Base-by-base conservation (phyloP, 2,113 vertebrate genomes). In the Urocolius indicus region DNA sequence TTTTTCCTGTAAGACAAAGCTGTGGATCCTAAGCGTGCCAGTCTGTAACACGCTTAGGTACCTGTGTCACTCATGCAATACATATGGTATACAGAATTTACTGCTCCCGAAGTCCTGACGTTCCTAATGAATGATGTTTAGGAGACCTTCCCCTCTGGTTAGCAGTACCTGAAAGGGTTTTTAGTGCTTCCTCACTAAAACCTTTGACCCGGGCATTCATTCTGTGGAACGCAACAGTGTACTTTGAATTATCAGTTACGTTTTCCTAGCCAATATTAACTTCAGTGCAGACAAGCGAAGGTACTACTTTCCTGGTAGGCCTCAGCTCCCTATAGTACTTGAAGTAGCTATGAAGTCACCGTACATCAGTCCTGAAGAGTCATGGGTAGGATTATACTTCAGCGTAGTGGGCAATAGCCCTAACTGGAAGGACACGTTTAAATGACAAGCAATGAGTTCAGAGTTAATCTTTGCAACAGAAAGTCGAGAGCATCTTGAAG, bases 51-150 rank as follows among this genome's bases (percentile, higher is more conserved):
- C 48, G 38, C 36, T 51, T 55, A 51, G 11, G 30, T 71, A 21
- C 41, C 2, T 0, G 1, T 59, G n/a, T 36, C 59, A 46, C 46
- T n/a, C 1, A 0, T 18, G 49, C 18, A 24, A 23, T 48, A 48
- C 10, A 4, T 32, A 32, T 0, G 4, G 22, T 24, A 59, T 24
- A 19, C 16, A 36, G 22, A 58, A 59, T 83, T 89, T 59, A 63
- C 66, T 55, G 24, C 36, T 36, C 17, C 13, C 0, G 0, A 1
- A 23, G 19, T 26, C 49, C 24, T 71, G 30, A 24, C 7, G 1
- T 67, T 62, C 32, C 76, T 88, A 41, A 41, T 43, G 16, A 48
- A n/a, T 84, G 55, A 71, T 27, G 74, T 81, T 84, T 66, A 87
- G 29, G 32, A 69, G 16, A 46, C 14, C 11, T 71, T 91, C 30